Base-by-base conservation (phyloP, 1,140 invertebrate genomes). In the Argopecten irradians region DNA sequence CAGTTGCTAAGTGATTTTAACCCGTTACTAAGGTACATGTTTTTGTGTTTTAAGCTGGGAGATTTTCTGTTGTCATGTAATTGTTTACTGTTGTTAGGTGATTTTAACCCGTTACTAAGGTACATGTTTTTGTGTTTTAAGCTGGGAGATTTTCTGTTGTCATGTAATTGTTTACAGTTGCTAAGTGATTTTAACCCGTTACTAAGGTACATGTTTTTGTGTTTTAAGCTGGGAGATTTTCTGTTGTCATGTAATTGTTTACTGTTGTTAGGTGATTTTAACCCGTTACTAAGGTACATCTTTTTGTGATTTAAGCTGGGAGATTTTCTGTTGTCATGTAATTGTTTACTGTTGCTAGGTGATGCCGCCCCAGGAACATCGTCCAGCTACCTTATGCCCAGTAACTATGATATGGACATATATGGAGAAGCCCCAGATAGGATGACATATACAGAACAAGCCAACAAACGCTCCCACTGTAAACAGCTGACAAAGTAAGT, bases 381-480 rank as follows among this genome's bases (percentile, higher is more conserved):
- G 22, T 94, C 93, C 16, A 94, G 93, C 86, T 95, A 94, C 86
- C 86, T 93, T 82, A 94, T 94, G 92, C 93, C 93, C 84, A 93
- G 93, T 90, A 94, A 94, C 82, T 95, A 95, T 93, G 92, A 95
- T 94, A 93, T 95, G 94, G 92, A 95, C 92, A 93, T 95, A 93
- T 90, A 97, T 97, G 92, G 93, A 0, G 95, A 96, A 90, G 94
- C 95, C 13, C 95, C 97, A 22, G 95, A 96, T 71, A 96, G 96
- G 91, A 96, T 98, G 96, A 97, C 97, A 34, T 98, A 98, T 92
- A 98, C 97, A 39, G 97, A 98, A 92, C 97, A 98, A 92, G 97
- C 97, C 0, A 97, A 97, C 88, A 98, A 98, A 93, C 96, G 97
- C 89, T 96, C 97, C 86, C 97, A 97, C 92, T 98, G 97, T 94